These are phyloP conservation scores for Chaetodon trifasciatus DNA, from an alignment of 2,797 vertebrate species.

Conservation along the genomic window DNA sequence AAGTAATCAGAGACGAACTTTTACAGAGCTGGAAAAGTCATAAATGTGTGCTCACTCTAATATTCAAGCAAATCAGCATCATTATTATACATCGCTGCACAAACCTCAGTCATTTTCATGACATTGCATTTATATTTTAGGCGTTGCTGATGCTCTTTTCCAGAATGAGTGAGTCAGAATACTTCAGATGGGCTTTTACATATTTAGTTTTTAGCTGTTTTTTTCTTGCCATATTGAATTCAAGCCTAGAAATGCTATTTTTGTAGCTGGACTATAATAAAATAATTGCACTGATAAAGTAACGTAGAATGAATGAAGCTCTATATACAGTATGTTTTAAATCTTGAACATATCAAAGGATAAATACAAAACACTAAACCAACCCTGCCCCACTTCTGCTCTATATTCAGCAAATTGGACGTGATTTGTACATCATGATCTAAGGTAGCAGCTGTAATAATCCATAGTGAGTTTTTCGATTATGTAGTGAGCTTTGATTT, in stretches of 20 bases:
- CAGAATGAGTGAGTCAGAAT: constrained; percentile 40
- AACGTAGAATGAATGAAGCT: neutral
- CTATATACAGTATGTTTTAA: neutral
- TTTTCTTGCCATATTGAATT: neutral
- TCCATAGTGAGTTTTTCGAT: constrained; percentile 57
- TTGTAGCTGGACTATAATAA: neutral
- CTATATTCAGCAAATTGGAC: constrained; percentile 48
- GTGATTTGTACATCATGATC: constrained; percentile 47
- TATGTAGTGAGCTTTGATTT: constrained; percentile 54
- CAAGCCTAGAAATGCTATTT: neutral
- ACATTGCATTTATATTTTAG: constrained; percentile 47
- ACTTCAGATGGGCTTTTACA: constrained; percentile 35
- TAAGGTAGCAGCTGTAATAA: constrained; percentile 47
- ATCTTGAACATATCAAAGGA: neutral
- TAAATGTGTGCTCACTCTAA: constrained; percentile 20
- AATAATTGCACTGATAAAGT: neutral
- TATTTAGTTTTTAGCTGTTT: constrained; percentile 10
- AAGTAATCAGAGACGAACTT: constrained; percentile 49
- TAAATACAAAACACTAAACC: constrained; percentile 27
- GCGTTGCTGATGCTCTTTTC: constrained; percentile 23
- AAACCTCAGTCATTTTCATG: constrained; percentile 37
- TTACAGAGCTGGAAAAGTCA: constrained; percentile 24
- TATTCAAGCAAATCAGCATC: constrained; percentile 38
- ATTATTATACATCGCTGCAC: constrained; percentile 23
- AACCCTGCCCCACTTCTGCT: constrained; percentile 1